Evolutionary conservation across 2,797 vertebrate genomes (phyloP), one percentile per base, ranked within the genome.

Genomic region (Acropternis orthonyx): DNA sequence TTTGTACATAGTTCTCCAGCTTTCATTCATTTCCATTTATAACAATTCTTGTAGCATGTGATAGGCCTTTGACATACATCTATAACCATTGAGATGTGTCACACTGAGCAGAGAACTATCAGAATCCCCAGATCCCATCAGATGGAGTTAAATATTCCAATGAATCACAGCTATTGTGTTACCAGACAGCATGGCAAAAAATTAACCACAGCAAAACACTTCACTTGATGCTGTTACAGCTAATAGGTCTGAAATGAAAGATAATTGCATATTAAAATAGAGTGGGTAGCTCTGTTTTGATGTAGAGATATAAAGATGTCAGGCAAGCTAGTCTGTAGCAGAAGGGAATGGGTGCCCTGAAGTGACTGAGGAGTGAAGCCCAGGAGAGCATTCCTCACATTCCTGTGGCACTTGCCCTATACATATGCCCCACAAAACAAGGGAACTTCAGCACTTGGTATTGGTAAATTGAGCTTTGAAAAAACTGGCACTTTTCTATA

Each of bases 241-340:
- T 95, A 93, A 89, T 88, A 86, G 82, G 58, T 44, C 85, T 95
- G 93, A 92, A 94, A 96, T 95, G 83, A 89, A 92, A 88, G 81
- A 75, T 93, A 96, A 95, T 91, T 95, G 87, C 51, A 2, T 88
- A 93, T 93, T 96, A 88, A 95, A 97, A 95, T 88, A 66, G 87
- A 96, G 92, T 89, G 89, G 91, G 95, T 94, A 89, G 91, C 72
- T 85, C 51, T 85, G 85, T 96, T 96, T 94, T 94, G 95, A 96
- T 96, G 83, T 81, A 72, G 78, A 95, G 94, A 92, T 95, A 93
- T 22, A 88, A 93, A 91, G 86, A 93, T 30, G 73, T 93, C 85
- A 93, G 85, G 78, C 84, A 83, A 88, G 78, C 68, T 55, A 27
- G 34, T 51, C 74, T 91, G 72, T 51, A 89, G 82, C 54, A 80